Evolutionary conservation across 2,113 vertebrate genomes (phyloP).

Genomic region (Podiceps cristatus): DNA sequence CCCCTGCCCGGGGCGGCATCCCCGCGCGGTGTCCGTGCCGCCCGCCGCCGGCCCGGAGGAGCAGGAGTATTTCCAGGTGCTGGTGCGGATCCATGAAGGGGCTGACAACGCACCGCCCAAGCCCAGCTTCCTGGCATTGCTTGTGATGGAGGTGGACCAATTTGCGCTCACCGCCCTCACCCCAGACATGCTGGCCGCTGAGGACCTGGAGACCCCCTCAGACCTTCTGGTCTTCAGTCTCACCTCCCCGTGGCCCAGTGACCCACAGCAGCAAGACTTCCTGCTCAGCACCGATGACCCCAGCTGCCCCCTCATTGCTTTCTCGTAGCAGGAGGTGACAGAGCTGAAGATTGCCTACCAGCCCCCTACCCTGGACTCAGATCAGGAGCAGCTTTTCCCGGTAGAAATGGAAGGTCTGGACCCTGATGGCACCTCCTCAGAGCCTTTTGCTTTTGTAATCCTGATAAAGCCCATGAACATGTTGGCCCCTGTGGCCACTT

Average conservation of each 20-base stretch:
- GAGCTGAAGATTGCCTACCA: slow-evolving; percentile 85
- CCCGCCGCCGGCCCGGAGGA: neutral
- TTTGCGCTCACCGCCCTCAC: slow-evolving; percentile 64
- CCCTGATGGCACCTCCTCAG: slow-evolving; percentile 77
- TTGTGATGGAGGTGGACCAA: slow-evolving; percentile 66
- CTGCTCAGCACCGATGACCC: slow-evolving; percentile 84
- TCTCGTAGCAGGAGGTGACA: slow-evolving; percentile 79
- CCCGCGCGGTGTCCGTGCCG: slow-evolving; percentile 47
- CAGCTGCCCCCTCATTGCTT: slow-evolving; percentile 76
- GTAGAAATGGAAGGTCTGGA: slow-evolving; percentile 83
- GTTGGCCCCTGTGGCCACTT: slow-evolving; percentile 79
- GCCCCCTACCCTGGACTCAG: slow-evolving; percentile 75
- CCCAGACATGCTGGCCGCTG: slow-evolving; percentile 43
- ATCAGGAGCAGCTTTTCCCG: slow-evolving; percentile 80
- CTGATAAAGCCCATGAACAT: slow-evolving; percentile 85
- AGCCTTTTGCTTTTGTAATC: slow-evolving; percentile 83
- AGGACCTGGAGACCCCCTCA: slow-evolving; percentile 44
- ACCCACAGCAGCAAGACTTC: slow-evolving; percentile 9
- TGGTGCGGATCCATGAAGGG: slow-evolving; percentile 46
- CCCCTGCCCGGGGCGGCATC: too few relatives aligned
- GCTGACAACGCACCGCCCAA: neutral
- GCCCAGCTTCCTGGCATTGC: slow-evolving; percentile 39
- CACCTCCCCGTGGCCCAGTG: neutral
- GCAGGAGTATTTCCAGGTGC: slow-evolving; percentile 66
- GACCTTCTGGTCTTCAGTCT: slow-evolving; percentile 70